phyloP scores from a whole-genome alignment of 1,140 invertebrate species.

The Drosophila repletoides region DNA sequence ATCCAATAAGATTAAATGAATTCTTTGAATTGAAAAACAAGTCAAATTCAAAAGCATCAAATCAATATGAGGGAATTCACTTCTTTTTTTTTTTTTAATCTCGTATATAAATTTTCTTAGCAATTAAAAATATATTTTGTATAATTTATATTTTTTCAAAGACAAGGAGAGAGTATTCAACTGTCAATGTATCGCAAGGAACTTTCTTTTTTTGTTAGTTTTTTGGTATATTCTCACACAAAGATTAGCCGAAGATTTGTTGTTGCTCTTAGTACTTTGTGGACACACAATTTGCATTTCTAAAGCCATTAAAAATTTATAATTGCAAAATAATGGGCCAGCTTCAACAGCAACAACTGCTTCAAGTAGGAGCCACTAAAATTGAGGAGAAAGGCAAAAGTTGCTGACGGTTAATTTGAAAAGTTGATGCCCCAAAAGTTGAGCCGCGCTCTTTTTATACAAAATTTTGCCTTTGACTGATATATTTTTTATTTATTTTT shows the following conservation, averaged over 20 bases:
- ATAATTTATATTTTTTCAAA: too few species aligned
- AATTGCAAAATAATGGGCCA: constrained; percentile 65
- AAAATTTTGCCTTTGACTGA: background rate
- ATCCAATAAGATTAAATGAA: too few species aligned
- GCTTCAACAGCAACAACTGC: background rate
- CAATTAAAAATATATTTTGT: too few species aligned
- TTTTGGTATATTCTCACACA: background rate
- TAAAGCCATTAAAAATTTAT: constrained; percentile 67
- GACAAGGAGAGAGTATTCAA: background rate
- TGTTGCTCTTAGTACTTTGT: constrained; percentile 43
- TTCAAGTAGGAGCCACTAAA: constrained; percentile 13
- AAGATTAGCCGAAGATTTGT: constrained; percentile 42
- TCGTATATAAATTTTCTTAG: too few species aligned
- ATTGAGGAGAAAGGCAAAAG: constrained; percentile 2
- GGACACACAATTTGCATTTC: constrained; percentile 60
- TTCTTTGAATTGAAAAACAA: too few species aligned
- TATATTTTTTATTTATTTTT: background rate
- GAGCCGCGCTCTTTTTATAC: too few species aligned
- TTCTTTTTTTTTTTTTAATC: too few species aligned
- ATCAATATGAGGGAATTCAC: too few species aligned
- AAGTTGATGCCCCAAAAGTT: constrained; percentile 26
- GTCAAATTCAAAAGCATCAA: too few species aligned
- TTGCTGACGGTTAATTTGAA: constrained; percentile 38
- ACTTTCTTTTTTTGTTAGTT: background rate
- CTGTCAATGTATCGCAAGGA: background rate